Base-by-base conservation (phyloP, 2,888 invertebrate genomes). In the Epinotia demarniana region DNA sequence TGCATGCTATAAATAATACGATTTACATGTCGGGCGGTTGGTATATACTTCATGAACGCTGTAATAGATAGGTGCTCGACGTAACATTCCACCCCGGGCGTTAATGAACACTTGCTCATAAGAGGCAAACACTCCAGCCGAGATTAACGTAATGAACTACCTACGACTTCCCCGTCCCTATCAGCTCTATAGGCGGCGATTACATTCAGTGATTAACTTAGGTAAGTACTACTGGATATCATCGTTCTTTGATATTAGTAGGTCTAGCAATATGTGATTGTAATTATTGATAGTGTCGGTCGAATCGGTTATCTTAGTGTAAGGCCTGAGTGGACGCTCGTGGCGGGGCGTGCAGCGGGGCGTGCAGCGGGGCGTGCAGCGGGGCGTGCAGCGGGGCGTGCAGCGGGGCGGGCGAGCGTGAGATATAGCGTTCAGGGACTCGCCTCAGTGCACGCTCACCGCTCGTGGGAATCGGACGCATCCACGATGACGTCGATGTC, bases 1-100 rank as follows among this genome's bases (percentile, higher is more conserved):
- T 81, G 78, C 76, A 76, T 80, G 74, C 80, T 80, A 78, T 79
- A 78, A 84, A 83, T 83, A 80, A 83, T 79, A 46, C 33, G 60
- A 49, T 73, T 60, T 60, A 67, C n/a, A 71, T n/a, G 16, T 64
- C 57, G 18, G 18, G 11, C 57, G 33, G 71, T 66, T 55, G 62
- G 72, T 72, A 71, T 75, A 64, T 49, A 64, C 60, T 70, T 75
- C 70, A 75, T 75, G 70, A 70, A 70, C 64, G 39, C 53, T 46
- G 70, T 70, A 75, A 75, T 63, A 69, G 60, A 66, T 70, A 68
- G 61, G 33, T 61, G n/a, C 69, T 58, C 58, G 64, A 39, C 43
- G 72, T 57, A 63, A 60, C 64, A 58, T 70, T 70, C 74, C 63
- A 49, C 74, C 70, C 70, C 58, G 69, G 64, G 70, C 70, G 72